Conservation (phyloP, 2,113 vertebrate genomes). For the Tychaedon coryphoeus region DNA sequence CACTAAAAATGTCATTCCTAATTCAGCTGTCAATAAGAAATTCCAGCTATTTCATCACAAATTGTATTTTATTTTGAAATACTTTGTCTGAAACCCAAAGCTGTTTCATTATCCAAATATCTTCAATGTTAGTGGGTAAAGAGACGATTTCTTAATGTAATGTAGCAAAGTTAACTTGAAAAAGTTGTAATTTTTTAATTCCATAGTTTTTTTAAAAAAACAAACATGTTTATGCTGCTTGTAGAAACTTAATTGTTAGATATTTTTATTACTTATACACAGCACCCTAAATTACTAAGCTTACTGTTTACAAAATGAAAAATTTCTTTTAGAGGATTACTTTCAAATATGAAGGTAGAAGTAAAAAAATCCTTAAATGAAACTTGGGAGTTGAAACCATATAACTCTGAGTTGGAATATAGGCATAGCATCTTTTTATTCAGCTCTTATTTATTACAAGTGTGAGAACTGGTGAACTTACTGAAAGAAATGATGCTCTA, state of each 20-base stretch:
- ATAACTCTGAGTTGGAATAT: not conserved
- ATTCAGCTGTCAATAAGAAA: constrained; percentile 3
- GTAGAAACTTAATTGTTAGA: not conserved
- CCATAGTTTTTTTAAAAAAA: not conserved
- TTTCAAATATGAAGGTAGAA: not conserved
- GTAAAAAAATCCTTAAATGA: not conserved
- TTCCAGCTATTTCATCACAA: constrained; percentile 11
- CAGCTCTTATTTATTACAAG: not conserved
- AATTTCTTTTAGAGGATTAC: not conserved
- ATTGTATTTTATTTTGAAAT: constrained; percentile 4
- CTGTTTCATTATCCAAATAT: not conserved
- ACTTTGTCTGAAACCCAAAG: not conserved
- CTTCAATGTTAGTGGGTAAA: not conserved
- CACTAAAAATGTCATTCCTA: constrained; percentile 5
- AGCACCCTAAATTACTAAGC: not conserved
- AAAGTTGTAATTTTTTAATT: not conserved
- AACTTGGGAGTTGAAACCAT: not conserved
- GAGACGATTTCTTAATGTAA: not conserved
- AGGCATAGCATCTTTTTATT: not conserved
- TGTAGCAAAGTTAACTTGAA: not conserved
- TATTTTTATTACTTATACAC: not conserved
- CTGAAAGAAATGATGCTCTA: not conserved
- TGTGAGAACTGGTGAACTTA: not conserved
- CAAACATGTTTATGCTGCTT: not conserved
- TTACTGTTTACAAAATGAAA: not conserved